Conservation (phyloP, 1,140 invertebrate species). For the Paraescarpia echinospica region DNA sequence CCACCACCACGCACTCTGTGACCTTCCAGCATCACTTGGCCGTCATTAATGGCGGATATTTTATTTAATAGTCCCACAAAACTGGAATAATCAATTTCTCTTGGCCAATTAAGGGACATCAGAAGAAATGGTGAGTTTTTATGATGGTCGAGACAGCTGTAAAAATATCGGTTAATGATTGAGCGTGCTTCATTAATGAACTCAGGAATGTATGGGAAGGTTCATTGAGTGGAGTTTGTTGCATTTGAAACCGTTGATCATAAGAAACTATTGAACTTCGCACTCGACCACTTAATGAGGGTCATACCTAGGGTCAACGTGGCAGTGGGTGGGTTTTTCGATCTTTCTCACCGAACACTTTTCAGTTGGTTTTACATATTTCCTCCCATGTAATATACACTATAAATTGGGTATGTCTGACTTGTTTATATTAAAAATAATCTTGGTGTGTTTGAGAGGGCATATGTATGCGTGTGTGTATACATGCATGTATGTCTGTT, state of each 20-base stretch:
- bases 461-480: no score
- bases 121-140: neutral
- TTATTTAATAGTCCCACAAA: slow-evolving; percentile 6
- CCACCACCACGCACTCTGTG: neutral
- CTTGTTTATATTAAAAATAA: no score
- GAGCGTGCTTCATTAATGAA: neutral
- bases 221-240: neutral
- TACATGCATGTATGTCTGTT: neutral
- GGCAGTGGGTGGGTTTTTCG: neutral
- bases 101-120: neutral
- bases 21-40: neutral
- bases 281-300: neutral
- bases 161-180: neutral
- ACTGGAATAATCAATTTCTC: neutral
- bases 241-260: neutral
- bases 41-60: neutral
- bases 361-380: neutral
- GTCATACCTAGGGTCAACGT: neutral
- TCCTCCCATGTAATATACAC: neutral
- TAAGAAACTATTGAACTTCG: neutral
- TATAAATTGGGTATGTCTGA: no score
- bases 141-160: neutral
- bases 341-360: neutral
- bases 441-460: no score
- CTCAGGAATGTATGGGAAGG: neutral